Evolutionary conservation across 2,113 vertebrate genomes (phyloP), one percentile per base, ranked within the genome.

Genomic region (Sapayoa aenigma): DNA sequence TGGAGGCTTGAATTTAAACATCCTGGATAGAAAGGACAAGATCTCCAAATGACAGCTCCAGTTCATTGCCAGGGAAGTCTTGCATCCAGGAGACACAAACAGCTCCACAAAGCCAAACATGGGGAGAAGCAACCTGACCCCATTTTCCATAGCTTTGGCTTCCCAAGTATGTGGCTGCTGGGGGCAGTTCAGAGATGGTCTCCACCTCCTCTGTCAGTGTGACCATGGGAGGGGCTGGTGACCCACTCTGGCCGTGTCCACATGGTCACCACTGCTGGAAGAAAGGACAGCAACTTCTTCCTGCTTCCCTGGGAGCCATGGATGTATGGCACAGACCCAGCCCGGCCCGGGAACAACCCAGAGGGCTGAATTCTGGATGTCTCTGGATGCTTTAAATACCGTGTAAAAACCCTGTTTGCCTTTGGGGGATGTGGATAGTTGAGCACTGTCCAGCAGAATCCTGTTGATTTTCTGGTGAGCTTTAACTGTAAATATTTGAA

Each of bases 401-500:
- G 63, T 2, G 0, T 71, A 73, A 78, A 82, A 49, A 1, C 30
- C 41, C 59, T 63, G 5, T 76, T 88, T 95, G 84, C 73, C 75
- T 90, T 33, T 81, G 49, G 56, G 75, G 59, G 12, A 83, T 46
- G 47, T 89, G 87, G 65, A 25, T 69, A 87, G 74, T 58, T 83
- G 67, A 90, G 46, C 9, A 9, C 69, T 58, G 75, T 86, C 86
- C 95, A 95, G 84, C 53, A 69, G 80, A 83, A 83, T 84, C 59
- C 68, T 94, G 74, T 92, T 85, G 75, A 74, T 76, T 88, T 91
- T 85, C 31, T 74, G 84, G 37, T 47, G 55, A 93, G 71, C 72
- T 83, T 73, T 67, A 56, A 58, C 68, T 63, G 35, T 90, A 92
- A 97, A 93, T 86, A 87, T 84, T 84, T 94, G 93, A 94, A 75